Base-by-base conservation (phyloP, 2,113 vertebrate species). In the Syrmaticus mikado region DNA sequence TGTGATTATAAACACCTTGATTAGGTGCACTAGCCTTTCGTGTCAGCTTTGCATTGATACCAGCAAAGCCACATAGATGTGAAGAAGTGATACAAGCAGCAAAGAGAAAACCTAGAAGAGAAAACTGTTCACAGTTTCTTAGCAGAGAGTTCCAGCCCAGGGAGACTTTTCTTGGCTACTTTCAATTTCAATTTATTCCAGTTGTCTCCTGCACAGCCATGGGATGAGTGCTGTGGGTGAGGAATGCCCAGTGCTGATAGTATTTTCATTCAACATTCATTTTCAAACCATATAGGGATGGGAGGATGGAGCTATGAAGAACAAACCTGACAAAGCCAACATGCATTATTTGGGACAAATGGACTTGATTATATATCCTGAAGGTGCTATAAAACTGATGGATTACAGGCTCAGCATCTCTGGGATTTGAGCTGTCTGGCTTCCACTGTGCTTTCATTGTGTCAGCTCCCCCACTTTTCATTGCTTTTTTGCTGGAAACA, bases 381-480 rank as follows among this genome's bases (percentile, higher is more conserved):
- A 90, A 88, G 91, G 90, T 82, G 84, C 85, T 81, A 7, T 97
- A 89, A 96, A 97, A 88, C 60, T 89, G 88, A 95, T 9, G 2
- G 70, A 95, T 95, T 92, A 81, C 45, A 86, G 83, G 70, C 76
- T 82, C 36, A 28, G 71, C 21, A 6, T 88, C 91, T 84, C 80
- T 92, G 74, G 85, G 87, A 21, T 88, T 93, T 88, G 34, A 91
- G 82, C 79, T 86, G 86, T 62, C 78, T 94, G 90, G 71, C 71
- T 87, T 93, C 89, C n/a, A 96, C 90, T 93, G 84, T 96, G 70
- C 73, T 89, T 92, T 38, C 72, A 82, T 94, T 93, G 94, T 94
- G 74, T 77, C 75, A 79, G 52, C 82, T 87, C 85, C 75, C 68
- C n/a, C 48, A 70, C 13, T 4, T 89, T 77, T 90, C 71, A 61